phyloP scores from a whole-genome alignment of 2,888 invertebrate species.

The Allygus modestus region DNA sequence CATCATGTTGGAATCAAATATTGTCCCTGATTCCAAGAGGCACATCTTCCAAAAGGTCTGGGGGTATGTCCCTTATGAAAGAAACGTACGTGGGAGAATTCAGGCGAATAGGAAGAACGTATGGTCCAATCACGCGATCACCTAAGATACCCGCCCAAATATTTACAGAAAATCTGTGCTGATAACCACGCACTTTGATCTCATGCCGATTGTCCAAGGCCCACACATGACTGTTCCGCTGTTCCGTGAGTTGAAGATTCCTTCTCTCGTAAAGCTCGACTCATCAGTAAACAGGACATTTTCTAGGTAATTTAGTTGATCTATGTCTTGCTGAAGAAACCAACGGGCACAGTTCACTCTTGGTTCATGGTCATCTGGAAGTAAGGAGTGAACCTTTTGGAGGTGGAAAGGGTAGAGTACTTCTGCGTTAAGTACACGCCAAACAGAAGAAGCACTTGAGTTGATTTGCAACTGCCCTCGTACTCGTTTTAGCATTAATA shows the following conservation, averaged over 20 bases:
- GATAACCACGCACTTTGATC: not conserved
- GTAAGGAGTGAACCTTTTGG: constrained; percentile 24
- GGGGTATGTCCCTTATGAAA: constrained; percentile 42
- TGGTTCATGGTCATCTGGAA: constrained; percentile 17
- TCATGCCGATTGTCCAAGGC: not conserved
- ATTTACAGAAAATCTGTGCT: constrained; percentile 36
- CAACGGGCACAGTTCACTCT: constrained; percentile 44
- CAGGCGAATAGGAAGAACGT: constrained; percentile 46
- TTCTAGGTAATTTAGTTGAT: not conserved
- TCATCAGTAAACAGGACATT: constrained; percentile 46
- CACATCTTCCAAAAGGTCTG: constrained; percentile 41
- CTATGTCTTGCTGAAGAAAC: constrained; percentile 17
- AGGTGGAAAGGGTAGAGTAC: not conserved
- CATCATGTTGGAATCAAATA: constrained; percentile 50
- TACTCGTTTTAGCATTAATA: not conserved
- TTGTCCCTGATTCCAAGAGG: not conserved
- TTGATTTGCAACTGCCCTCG: not conserved
- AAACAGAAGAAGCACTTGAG: constrained; percentile 25
- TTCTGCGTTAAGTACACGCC: constrained; percentile 1
- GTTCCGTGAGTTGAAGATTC: constrained; percentile 16
- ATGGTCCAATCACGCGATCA: constrained; percentile 31
- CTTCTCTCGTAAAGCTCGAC: constrained; percentile 32
- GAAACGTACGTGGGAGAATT: constrained; percentile 21
- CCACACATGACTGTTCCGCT: constrained; percentile 20
- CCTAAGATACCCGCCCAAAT: constrained; percentile 54